Conservation (phyloP, 2,797 vertebrate genomes). For the Pseudochromis fuscus region DNA sequence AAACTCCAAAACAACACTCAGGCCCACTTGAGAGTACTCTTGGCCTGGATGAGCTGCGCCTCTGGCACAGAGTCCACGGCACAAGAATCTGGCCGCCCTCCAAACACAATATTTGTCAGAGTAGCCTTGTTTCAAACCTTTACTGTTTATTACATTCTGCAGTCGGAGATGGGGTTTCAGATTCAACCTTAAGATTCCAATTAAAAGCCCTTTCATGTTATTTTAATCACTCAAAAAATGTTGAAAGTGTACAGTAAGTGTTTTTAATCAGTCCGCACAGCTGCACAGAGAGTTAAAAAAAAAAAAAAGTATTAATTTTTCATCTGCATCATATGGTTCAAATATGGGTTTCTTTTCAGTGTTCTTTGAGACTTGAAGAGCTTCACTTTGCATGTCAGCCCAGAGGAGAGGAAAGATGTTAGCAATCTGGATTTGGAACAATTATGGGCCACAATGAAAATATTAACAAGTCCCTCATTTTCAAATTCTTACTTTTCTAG, state of each 20-base stretch:
- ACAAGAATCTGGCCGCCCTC: conserved; percentile 81
- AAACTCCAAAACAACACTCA: conserved; percentile 85
- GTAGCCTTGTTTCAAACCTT: conserved; percentile 82
- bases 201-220: conserved; percentile 63
- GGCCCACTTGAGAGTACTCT: conserved; percentile 82
- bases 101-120: conserved; percentile 86
- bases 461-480: conserved; percentile 39
- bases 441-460: conserved; percentile 42
- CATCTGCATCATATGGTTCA: conserved; percentile 70
- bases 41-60: conserved; percentile 79
- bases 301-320: conserved; percentile 61
- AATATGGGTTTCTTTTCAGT: conserved; percentile 56
- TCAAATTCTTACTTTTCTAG: conserved; percentile 21
- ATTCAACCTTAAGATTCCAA: conserved; percentile 65
- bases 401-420: conserved; percentile 39
- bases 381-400: conserved; percentile 52
- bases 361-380: conserved; percentile 58
- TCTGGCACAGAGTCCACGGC: conserved; percentile 78
- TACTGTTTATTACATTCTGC: conserved; percentile 82
- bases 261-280: conserved; percentile 74
- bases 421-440: conserved; percentile 53
- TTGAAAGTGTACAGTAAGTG: conserved; percentile 61
- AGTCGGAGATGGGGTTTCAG: conserved; percentile 67
- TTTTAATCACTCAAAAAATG: conserved; percentile 66
- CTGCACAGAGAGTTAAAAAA: conserved; percentile 33